Conservation (phyloP, 2,113 vertebrate genomes). For the Carassius auratus region DNA sequence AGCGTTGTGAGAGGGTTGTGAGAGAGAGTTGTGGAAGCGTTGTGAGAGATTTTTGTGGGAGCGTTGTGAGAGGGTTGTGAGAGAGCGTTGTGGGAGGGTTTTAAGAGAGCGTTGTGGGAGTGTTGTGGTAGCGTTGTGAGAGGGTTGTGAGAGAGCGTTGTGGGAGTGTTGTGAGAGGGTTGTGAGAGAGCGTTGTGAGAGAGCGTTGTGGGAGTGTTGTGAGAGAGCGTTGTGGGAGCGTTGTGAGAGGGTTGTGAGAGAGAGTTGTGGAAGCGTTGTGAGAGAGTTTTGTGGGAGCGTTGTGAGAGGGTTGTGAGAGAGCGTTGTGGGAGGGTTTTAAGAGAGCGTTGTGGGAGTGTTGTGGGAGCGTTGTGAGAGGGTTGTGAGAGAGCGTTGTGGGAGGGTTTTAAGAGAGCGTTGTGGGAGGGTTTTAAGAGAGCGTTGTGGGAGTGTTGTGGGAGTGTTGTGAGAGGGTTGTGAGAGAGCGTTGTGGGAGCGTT, state of each 20-base stretch:
- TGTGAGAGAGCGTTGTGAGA: too few species aligned
- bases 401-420: background rate
- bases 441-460: background rate
- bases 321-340: background rate
- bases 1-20: too few species aligned
- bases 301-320: background rate
- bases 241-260: background rate
- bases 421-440: too few species aligned
- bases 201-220: too few species aligned
- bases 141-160: background rate
- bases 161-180: background rate
- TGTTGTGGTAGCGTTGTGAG: background rate
- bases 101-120: too few species aligned
- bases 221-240: background rate
- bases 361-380: too few species aligned
- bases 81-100: background rate
- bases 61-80: background rate
- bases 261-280: too few species aligned
- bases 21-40: too few species aligned
- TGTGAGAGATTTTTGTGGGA: background rate
- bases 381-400: too few species aligned
- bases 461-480: background rate
- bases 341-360: too few species aligned
- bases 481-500: too few species aligned
- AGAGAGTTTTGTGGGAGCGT: too few species aligned